Percentiles rank a stretch among this genome's conserved stretches.
phyloP scores from a whole-genome alignment of 2,888 invertebrate species.

The Nomada goodeniana region DNA sequence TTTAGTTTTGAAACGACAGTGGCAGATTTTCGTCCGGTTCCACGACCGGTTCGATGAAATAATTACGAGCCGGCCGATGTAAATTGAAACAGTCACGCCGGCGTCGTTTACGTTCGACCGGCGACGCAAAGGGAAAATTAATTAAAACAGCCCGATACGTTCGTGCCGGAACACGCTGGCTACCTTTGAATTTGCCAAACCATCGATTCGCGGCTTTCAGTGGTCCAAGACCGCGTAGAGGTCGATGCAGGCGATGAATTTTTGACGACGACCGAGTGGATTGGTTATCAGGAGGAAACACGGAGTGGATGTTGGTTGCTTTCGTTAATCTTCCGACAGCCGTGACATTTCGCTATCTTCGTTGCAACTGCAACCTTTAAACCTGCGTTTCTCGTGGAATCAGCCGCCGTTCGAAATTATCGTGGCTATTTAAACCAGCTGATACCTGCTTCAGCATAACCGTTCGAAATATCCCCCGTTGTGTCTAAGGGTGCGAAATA shows the following conservation, averaged over 20 bases:
- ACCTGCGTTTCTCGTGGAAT: no score
- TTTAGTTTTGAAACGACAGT: constrained; percentile 9
- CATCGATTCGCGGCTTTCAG: constrained; percentile 40
- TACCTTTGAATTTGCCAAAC: constrained; percentile 23
- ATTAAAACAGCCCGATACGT: constrained; percentile 47
- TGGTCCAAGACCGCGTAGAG: constrained; percentile 33
- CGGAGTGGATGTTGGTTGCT: neutral
- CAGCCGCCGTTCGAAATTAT: neutral
- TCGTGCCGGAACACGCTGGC: neutral
- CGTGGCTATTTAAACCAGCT: neutral
- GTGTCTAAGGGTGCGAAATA: no score
- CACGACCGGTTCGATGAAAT: constrained; percentile 45
- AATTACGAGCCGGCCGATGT: constrained; percentile 56
- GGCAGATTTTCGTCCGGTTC: neutral
- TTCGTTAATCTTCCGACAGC: constrained; percentile 26
- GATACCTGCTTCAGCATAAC: no score
- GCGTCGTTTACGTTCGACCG: constrained; percentile 41
- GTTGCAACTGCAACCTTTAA: neutral
- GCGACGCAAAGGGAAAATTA: constrained; percentile 55
- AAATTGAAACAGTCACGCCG: constrained; percentile 55
- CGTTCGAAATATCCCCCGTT: no score
- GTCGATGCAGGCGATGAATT: constrained; percentile 62
- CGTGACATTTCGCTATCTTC: neutral
- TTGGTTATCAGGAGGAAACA: constrained; percentile 34
- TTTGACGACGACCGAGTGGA: constrained; percentile 63